phyloP scores from a whole-genome alignment of 92 coral and sea anemone species.

The Porites rus region DNA sequence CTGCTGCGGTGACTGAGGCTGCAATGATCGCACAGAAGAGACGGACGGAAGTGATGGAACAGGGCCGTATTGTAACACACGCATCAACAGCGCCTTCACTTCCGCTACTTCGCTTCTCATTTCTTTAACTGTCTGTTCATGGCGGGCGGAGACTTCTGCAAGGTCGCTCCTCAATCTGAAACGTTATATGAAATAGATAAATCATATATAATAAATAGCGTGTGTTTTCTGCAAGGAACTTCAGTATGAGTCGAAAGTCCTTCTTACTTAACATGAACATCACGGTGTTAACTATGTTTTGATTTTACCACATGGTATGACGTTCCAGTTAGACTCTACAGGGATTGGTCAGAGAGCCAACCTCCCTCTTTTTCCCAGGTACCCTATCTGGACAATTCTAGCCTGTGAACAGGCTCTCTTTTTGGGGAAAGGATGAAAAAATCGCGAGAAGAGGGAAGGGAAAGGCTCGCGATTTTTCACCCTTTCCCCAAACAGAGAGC shows the following conservation, averaged over 20 bases:
- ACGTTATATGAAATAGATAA: not conserved
- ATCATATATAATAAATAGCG: not conserved
- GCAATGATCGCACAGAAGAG: slow-evolving; percentile 14
- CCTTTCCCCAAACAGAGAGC: too few relatives aligned
- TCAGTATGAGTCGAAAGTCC: too few relatives aligned
- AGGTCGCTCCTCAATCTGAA: slow-evolving; percentile 81
- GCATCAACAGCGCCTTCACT: slow-evolving; percentile 77
- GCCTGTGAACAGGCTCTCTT: too few relatives aligned
- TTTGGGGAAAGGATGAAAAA: too few relatives aligned
- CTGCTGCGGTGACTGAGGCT: slow-evolving; percentile 35
- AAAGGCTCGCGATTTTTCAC: too few relatives aligned
- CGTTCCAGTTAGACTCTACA: too few relatives aligned
- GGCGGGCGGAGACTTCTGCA: slow-evolving; percentile 70
- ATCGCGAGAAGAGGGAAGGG: too few relatives aligned
- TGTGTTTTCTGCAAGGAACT: too few relatives aligned
- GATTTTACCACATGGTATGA: not conserved
- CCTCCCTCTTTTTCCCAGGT: too few relatives aligned
- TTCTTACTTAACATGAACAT: too few relatives aligned
- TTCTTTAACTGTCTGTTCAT: slow-evolving; percentile 71
- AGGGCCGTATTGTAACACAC: slow-evolving; percentile 50
- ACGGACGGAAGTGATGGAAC: slow-evolving; percentile 34
- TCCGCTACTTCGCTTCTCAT: slow-evolving; percentile 93
- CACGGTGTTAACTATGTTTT: not conserved
- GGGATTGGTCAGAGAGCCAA: too few relatives aligned
- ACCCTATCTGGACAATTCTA: too few relatives aligned